These are phyloP conservation scores for Eugnorisma glareosa DNA, from an alignment of 2,888 invertebrate genomes.

Conservation along the genomic window DNA sequence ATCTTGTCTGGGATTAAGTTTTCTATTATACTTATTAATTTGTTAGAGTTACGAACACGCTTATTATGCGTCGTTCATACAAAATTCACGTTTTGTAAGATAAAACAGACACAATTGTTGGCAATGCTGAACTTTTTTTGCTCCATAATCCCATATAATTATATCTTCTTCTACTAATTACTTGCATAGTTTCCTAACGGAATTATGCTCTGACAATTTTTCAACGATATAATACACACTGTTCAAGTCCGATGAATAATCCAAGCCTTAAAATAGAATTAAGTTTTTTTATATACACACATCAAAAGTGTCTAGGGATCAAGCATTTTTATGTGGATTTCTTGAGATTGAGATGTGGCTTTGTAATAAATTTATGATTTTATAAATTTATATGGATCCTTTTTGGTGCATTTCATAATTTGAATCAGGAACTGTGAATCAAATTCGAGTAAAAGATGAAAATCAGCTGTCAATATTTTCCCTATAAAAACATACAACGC, in stretches of 20 bases:
- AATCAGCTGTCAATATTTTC: no score
- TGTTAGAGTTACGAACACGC: neutral
- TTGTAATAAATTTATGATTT: no score
- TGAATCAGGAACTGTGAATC: no score
- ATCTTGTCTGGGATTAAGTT: slow-evolving; percentile 7
- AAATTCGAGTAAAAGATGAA: no score
- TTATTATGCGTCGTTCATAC: neutral
- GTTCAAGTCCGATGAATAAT: neutral
- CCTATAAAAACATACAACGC: no score
- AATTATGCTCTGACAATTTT: neutral
- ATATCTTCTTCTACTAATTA: neutral
- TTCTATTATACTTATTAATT: slow-evolving; percentile 24
- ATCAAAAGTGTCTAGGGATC: no score
- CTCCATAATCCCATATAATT: neutral
- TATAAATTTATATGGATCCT: no score
- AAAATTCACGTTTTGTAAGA: neutral
- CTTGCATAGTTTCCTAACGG: neutral
- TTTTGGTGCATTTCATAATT: no score
- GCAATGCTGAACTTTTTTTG: neutral
- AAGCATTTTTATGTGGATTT: no score
- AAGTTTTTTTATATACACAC: no score
- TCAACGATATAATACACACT: neutral
- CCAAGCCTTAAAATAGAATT: no score
- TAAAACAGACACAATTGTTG: neutral
- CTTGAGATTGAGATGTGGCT: no score